Evolutionary conservation across 2,797 vertebrate genomes (phyloP), one percentile per base, ranked within the genome.

Genomic region (Peromyscus nudipes): DNA sequence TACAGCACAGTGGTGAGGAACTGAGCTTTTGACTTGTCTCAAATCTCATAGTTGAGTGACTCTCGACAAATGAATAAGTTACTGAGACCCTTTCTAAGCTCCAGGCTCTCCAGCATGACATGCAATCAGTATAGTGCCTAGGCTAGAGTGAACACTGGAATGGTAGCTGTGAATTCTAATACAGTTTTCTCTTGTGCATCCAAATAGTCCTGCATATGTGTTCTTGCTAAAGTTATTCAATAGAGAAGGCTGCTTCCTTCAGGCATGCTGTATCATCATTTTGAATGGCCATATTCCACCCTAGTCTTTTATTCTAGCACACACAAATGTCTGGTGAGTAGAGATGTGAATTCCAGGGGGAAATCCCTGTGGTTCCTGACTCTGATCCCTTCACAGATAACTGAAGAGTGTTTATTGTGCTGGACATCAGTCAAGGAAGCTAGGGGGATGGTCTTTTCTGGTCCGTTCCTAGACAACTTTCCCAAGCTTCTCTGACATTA

Each of bases 111-210:
- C 73, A 67, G n/a, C 40, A 52, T 0, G 73, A 64, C 34, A 64
- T 87, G 34, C 11, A 88, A 16, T 40, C 25, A 17, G 29, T 23
- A 40, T 4, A 52, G 49, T 43, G 37, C 43, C 55, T 65, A 65
- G 6, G 60, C 27, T 46, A 65, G 62, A 43, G 43, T 52, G 34
- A 52, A 69, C 64, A 52, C 67, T 16, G 21, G 83, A 25, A 69
- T 3, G 12, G 65, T 1, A 67, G 65, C 6, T 55, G 55, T 86
- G 73, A 73, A 57, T 79, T 85, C 57, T 69, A 71, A 87, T 2
- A 92, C 29, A 55, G n/a, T 57, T 88, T 91, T 91, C 93, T 91
- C 34, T 40, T 95, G 49, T 89, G 89, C 75, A 79, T 65, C 77
- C 69, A 64, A 23, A 34, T 40, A 65, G 34, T 76, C 71, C 37